Evolutionary conservation across 2,797 vertebrate genomes (phyloP), one percentile per base, ranked within the genome.

Genomic region (Novumbra hubbsi): DNA sequence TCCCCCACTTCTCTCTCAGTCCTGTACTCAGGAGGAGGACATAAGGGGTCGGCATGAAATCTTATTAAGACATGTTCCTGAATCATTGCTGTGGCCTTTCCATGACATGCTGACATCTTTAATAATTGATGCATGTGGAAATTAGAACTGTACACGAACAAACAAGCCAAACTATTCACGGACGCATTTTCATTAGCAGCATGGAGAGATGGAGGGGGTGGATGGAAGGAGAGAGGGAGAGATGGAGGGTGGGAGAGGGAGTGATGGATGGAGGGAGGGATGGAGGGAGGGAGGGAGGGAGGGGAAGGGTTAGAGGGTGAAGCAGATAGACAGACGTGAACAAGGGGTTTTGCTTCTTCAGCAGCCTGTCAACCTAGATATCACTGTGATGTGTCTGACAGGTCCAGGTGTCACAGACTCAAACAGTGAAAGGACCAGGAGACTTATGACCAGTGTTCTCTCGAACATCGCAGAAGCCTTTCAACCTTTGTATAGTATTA

Each of bases 81-180:
- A 38, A 63, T 50, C 52, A 63, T 67, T 34, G 55, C 21, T 69
- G 16, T 60, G 21, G 32, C 28, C 16, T 49, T 57, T 45, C 11
- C 2, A 19, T 48, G 45, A 12, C 57, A 76, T 19, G 4, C 21
- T 72, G 57, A 66, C 48, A 73, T 66, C 16, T 17, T 50, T 28
- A 45, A 50, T 57, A 12, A 49, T 45, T 27, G 24, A 28, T 24
- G 55, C 15, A 62, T 32, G 24, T 41, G 60, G 9, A 27, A 50
- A 66, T n/a, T 45, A 78, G 77, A 74, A 45, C 41, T 45, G 80
- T 78, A 66, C 73, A 73, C 70, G 75, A 0, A 32, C 62, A 38
- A 71, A 14, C 57, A 73, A 30, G 55, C 19, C 79, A 77, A 76
- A 16, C 11, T n/a, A 50, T 38, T 34, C 72, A 70, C 5, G 57